Base-by-base conservation (phyloP, 2,797 vertebrate species). In the Typhlichthys eigenmanni region DNA sequence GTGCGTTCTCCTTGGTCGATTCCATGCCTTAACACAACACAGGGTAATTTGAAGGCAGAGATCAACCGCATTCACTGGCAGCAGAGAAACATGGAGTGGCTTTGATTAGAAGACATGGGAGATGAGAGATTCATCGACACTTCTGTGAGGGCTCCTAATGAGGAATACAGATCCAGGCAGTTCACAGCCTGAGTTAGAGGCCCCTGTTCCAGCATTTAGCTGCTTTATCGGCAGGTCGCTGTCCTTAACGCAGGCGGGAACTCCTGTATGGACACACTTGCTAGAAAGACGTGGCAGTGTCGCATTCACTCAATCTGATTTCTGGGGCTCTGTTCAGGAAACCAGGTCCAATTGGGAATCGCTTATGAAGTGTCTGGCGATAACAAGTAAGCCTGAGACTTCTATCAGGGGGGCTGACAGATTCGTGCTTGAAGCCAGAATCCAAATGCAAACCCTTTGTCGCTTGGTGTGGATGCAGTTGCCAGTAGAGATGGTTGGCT, bases 291-390 rank as follows among this genome's bases (percentile, higher is more conserved):
- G 61, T 55, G 11, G 56, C 57, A 56, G 69, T 73, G 75, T 77
- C 83, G 72, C 76, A 71, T 76, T 78, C 69, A 53, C 43, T 76
- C 65, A 55, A 75, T 84, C 77, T 78, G 74, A 81, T 88, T 82
- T 72, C 69, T 68, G 68, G 71, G 72, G 71, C 68, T 66, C 9
- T 10, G 62, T 80, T 83, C 74, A 78, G 78, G 70, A 38, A n/a
- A 80, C 76, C 76, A 69, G 52, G 3, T 85, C 83, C 83, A 79
- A 82, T 69, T 83, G 87, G 81, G 83, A 86, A 78, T 84, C 84
- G 79, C 78, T 88, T 85, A 79, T 81, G 73, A 84, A 80, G 78
- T 85, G 85, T 75, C 80, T 77, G 53, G 64, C 69, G 82, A 84
- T 85, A 87, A 86, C 75, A 68, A 84, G 81, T 38, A 47, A 64